These are phyloP conservation scores for Aproaerema taeniolella DNA, from an alignment of 2,888 invertebrate species.

Conservation along the genomic window DNA sequence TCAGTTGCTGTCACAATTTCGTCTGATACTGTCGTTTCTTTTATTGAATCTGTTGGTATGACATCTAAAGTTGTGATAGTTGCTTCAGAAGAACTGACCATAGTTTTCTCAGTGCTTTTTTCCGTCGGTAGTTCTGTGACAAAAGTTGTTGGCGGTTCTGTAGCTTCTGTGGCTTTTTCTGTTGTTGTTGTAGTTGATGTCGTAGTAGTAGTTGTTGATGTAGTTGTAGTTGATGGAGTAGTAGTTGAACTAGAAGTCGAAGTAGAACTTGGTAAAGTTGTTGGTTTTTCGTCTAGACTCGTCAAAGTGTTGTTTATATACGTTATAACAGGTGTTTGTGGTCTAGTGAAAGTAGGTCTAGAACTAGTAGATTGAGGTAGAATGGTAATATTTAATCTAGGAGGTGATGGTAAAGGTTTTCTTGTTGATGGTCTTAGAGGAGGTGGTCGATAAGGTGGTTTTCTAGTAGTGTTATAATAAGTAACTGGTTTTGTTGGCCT, in stretches of 20 bases:
- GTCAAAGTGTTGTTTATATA: constrained; percentile 52
- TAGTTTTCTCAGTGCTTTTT: no score
- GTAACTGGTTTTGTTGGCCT: constrained; percentile 52
- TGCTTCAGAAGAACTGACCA: constrained; percentile 4
- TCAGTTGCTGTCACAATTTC: constrained; percentile 15
- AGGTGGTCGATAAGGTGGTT: constrained; percentile 52
- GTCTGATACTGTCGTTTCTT: constrained; percentile 20
- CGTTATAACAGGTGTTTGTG: constrained; percentile 49
- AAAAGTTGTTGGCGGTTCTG: constrained; percentile 21
- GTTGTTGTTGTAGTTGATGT: constrained; percentile 32
- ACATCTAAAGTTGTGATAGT: constrained; percentile 1
- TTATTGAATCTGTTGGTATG: constrained; percentile 12
- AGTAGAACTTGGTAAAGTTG: constrained; percentile 27
- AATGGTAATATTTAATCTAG: constrained; percentile 63
- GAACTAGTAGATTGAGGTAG: constrained; percentile 61
- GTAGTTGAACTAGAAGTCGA: constrained; percentile 28
- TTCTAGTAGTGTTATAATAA: constrained; percentile 52
- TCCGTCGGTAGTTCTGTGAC: constrained; percentile 10
- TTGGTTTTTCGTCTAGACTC: constrained; percentile 30
- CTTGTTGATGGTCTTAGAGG: constrained; percentile 52
- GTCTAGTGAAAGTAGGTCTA: constrained; percentile 54
- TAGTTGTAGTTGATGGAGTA: constrained; percentile 25
- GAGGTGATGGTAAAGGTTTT: constrained; percentile 60
- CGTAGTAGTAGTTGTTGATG: constrained; percentile 26
- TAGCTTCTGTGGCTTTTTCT: constrained; percentile 31